phyloP scores from a whole-genome alignment of 2,888 invertebrate species.

The Amiota minor region DNA sequence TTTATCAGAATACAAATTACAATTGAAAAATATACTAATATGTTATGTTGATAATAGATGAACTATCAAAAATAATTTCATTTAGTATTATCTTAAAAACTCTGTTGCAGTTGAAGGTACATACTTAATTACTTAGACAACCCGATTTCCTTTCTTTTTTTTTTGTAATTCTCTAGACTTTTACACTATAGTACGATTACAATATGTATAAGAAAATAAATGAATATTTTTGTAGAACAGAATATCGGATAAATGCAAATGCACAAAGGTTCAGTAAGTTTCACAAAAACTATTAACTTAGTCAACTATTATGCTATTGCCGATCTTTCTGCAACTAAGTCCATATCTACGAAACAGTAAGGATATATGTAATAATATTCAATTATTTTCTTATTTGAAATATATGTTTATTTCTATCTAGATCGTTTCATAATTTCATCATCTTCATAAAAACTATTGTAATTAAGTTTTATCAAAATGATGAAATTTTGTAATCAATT shows the following conservation, averaged over 20 bases:
- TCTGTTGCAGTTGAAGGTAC: conserved; percentile 31
- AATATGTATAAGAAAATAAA: background rate
- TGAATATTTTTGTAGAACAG: background rate
- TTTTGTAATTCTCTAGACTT: no score
- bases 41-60: no score
- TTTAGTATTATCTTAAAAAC: background rate
- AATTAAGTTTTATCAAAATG: background rate
- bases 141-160: background rate
- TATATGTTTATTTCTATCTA: background rate
- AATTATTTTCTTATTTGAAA: background rate
- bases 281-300: no score
- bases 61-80: no score
- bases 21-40: conserved; percentile 27
- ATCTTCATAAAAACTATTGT: background rate
- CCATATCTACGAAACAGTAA: no score
- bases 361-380: no score
- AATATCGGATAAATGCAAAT: no score
- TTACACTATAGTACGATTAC: no score
- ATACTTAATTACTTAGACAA: conserved; percentile 33
- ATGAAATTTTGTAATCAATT: conserved; percentile 1
- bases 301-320: no score
- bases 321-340: no score
- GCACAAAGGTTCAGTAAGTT: no score
- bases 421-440: background rate
- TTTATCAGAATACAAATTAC: conserved; percentile 54